Evolutionary conservation across 2,888 invertebrate genomes (phyloP).

Genomic region (Operophtera brumata): DNA sequence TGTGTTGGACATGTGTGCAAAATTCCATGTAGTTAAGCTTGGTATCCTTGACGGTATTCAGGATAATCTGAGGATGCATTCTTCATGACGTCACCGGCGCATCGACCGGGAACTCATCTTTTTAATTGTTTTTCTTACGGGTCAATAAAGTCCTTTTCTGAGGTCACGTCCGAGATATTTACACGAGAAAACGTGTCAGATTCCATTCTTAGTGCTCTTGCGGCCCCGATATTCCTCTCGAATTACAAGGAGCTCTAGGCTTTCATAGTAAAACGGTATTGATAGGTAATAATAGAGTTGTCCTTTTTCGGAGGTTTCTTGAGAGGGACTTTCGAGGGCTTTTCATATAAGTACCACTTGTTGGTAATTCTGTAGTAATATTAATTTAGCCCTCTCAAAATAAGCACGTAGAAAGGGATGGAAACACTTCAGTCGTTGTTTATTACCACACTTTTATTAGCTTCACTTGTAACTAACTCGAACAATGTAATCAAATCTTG

Average conservation of each 20-base stretch:
- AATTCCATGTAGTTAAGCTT: slow-evolving; percentile 5
- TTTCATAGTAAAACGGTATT: not conserved
- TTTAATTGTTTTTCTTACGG: slow-evolving; percentile 38
- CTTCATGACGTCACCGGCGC: slow-evolving; percentile 43
- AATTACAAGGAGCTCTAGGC: not conserved
- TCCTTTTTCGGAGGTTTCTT: not conserved
- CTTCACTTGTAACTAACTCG: no score
- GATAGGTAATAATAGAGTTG: not conserved
- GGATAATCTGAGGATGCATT: slow-evolving; percentile 33
- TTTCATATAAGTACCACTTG: not conserved
- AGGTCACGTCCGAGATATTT: slow-evolving; percentile 8
- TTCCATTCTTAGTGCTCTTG: not conserved
- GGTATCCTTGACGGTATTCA: slow-evolving; percentile 21
- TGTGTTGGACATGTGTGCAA: no score
- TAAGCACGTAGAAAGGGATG: no score
- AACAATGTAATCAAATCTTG: no score
- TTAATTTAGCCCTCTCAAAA: not conserved
- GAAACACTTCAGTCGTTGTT: no score
- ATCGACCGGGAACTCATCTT: slow-evolving; percentile 36
- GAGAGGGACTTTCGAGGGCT: not conserved
- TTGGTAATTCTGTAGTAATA: not conserved
- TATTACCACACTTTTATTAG: no score
- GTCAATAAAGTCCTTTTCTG: slow-evolving; percentile 17
- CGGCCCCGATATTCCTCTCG: not conserved
- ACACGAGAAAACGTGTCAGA: not conserved